These are phyloP conservation scores for Tretioscincus oriximinensis DNA, from an alignment of 2,113 vertebrate species.

Conservation along the genomic window DNA sequence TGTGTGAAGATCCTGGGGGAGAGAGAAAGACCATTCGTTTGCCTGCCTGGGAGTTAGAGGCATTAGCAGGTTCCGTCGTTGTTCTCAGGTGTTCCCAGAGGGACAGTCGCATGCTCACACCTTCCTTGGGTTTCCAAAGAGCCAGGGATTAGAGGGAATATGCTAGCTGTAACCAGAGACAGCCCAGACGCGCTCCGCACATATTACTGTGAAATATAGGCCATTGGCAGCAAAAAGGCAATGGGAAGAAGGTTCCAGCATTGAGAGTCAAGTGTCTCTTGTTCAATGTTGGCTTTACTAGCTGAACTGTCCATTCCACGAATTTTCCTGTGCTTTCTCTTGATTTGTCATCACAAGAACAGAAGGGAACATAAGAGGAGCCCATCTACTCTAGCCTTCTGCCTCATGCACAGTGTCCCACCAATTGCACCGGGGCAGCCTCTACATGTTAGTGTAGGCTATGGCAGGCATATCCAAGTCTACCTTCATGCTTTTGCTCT, in stretches of 20 bases:
- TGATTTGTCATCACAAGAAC: neutral
- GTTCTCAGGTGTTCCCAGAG: slow-evolving; percentile 38
- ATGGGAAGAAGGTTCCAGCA: neutral
- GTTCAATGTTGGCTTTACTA: neutral
- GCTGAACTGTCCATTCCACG: neutral
- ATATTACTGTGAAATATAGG: slow-evolving; percentile 27
- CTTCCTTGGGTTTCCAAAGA: slow-evolving; percentile 40
- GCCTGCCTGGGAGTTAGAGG: neutral
- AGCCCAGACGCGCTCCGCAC: neutral
- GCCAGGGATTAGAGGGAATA: slow-evolving; percentile 48
- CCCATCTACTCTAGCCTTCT: too few relatives aligned
- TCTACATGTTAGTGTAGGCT: too few relatives aligned
- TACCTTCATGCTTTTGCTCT: too few relatives aligned
- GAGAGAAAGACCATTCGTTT: neutral
- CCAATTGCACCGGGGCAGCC: too few relatives aligned
- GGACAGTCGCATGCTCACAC: neutral
- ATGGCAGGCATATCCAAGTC: too few relatives aligned
- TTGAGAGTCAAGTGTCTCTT: too few relatives aligned
- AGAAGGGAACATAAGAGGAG: too few relatives aligned
- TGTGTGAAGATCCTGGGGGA: neutral
- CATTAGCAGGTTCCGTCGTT: neutral
- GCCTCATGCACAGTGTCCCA: too few relatives aligned
- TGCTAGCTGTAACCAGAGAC: slow-evolving; percentile 51
- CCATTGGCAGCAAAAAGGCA: slow-evolving; percentile 9
- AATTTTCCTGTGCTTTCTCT: neutral